These are phyloP conservation scores for Agrypnus murinus DNA, from an alignment of 2,888 invertebrate species.

Conservation along the genomic window DNA sequence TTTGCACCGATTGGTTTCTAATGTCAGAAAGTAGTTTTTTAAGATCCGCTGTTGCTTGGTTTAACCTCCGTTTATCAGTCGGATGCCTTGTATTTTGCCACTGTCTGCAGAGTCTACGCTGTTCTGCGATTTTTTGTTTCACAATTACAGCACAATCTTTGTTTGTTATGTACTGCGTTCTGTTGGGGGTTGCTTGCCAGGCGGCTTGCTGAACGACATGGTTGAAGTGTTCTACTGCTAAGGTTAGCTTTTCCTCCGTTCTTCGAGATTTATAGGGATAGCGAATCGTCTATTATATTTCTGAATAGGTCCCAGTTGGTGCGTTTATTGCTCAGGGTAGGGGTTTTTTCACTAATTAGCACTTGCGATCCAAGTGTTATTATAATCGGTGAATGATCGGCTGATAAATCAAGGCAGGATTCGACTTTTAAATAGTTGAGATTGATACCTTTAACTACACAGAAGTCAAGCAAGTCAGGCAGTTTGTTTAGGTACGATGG, in stretches of 20 bases:
- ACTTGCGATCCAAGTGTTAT: conserved; percentile 6
- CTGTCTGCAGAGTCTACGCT: conserved; percentile 1
- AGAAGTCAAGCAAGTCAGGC: too few relatives aligned
- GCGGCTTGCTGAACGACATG: conserved; percentile 9
- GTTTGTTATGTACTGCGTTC: conserved; percentile 6
- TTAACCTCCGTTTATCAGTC: too few relatives aligned
- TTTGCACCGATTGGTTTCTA: conserved; percentile 6
- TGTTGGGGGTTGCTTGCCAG: conserved; percentile 11
- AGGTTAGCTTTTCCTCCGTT: conserved; percentile 3
- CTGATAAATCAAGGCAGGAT: conserved; percentile 23
- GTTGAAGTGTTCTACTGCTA: conserved; percentile 14
- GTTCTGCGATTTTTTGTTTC: conserved; percentile 14
- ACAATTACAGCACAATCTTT: conserved; percentile 2
- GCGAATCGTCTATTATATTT: conserved; percentile 14
- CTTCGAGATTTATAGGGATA: conserved; percentile 7
- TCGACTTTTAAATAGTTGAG: conserved; percentile 12
- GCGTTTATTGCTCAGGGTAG: conserved; percentile 17
- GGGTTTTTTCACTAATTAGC: conserved; percentile 7
- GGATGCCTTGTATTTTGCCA: conserved; percentile 11
- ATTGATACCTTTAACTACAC: too few relatives aligned
- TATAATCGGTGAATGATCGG: conserved; percentile 17
- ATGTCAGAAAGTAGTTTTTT: too few relatives aligned
- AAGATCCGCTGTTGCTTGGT: conserved; percentile 9
- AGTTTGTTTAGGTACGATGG: neutral
- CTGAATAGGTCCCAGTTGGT: too few relatives aligned